Conservation (phyloP, 2,888 invertebrate genomes). For the Diabrotica balteata region DNA sequence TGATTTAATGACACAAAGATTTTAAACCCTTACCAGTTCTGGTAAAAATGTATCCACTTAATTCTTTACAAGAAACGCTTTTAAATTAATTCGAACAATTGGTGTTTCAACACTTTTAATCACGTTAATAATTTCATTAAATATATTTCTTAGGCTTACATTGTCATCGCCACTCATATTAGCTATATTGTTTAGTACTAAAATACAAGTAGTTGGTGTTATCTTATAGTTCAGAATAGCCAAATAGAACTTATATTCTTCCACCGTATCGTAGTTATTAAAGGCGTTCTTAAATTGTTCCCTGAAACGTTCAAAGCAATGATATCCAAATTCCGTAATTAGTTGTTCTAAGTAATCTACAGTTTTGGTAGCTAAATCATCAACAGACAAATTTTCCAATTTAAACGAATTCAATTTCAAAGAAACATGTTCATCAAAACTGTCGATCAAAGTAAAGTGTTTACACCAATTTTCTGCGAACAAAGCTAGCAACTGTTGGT, state of each 20-base stretch:
- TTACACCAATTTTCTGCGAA: conserved; percentile 25
- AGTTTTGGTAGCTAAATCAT: conserved; percentile 7
- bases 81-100: conserved; percentile 14
- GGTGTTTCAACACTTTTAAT: conserved; percentile 15
- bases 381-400: background rate
- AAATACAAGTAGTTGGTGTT: conserved; percentile 22
- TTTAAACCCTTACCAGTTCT: too few species aligned
- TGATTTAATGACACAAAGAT: too few species aligned
- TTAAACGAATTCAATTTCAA: conserved; percentile 17
- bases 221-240: conserved; percentile 24
- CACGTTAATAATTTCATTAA: conserved; percentile 6
- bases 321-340: conserved; percentile 11
- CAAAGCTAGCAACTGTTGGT: conserved; percentile 7
- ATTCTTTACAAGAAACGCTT: background rate
- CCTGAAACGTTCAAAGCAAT: conserved; percentile 21
- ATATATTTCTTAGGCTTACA: background rate
- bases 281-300: background rate
- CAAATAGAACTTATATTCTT: conserved; percentile 19
- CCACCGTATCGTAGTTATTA: background rate
- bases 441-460: conserved; percentile 11
- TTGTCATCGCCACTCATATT: background rate
- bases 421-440: conserved; percentile 15
- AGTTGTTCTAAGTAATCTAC: conserved; percentile 22
- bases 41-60: background rate
- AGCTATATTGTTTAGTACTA: conserved; percentile 21